Percentiles rank a stretch among this genome's conserved stretches.
phyloP scores from a whole-genome alignment of 1,140 invertebrate species.

The Cyrtorhinus lividipennis region DNA sequence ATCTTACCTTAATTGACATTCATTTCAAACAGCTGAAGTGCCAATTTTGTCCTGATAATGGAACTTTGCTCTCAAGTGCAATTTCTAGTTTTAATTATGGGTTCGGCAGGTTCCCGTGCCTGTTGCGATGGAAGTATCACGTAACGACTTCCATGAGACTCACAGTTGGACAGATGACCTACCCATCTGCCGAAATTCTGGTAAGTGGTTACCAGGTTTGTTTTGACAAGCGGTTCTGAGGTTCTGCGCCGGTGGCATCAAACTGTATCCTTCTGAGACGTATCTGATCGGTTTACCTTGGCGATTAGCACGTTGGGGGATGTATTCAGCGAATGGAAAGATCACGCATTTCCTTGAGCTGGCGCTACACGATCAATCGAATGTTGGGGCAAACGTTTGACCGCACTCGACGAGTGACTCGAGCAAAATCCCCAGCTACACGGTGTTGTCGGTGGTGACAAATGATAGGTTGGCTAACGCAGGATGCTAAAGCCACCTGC shows the following conservation, averaged over 20 bases:
- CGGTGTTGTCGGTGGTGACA: no score
- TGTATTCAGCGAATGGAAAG: neutral
- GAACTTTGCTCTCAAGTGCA: neutral
- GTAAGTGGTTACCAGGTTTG: constrained; percentile 26
- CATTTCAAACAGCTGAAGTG: no score
- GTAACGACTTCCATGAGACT: constrained; percentile 29
- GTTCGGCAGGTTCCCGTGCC: neutral
- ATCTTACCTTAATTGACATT: no score
- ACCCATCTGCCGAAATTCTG: constrained; percentile 62
- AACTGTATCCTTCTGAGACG: neutral
- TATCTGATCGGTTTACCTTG: neutral
- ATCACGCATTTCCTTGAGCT: neutral
- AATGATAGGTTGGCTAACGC: no score
- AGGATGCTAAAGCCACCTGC: no score
- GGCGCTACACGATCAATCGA: neutral
- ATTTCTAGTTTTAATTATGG: neutral
- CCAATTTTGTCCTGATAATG: neutral
- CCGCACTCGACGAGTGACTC: no score
- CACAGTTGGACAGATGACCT: constrained; percentile 71
- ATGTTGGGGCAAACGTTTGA: no score
- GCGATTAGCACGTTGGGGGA: neutral
- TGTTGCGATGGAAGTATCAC: neutral
- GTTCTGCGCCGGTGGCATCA: no score
- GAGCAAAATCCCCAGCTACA: no score
- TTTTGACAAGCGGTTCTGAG: no score